Conservation (phyloP, 1,140 invertebrate genomes). For the Calliphora vicina region DNA sequence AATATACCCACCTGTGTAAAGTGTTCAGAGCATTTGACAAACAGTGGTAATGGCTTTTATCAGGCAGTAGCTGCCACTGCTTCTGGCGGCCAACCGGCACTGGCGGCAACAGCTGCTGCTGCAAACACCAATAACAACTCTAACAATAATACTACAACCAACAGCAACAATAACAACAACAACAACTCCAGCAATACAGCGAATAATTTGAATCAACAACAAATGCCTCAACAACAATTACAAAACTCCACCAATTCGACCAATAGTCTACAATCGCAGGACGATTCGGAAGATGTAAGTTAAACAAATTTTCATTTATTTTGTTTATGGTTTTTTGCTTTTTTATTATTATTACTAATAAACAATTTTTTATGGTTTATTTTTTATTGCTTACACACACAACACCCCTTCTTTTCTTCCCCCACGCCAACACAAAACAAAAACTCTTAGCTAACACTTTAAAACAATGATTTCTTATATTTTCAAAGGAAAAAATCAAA, state of each 20-base stretch:
- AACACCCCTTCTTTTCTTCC: no score
- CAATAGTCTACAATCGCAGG: slow-evolving; percentile 61
- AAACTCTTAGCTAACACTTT: no score
- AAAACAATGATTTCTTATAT: no score
- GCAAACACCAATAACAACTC: slow-evolving; percentile 48
- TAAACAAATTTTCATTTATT: not conserved
- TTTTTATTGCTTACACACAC: no score
- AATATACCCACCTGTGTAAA: slow-evolving; percentile 62
- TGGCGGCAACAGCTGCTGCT: slow-evolving; percentile 38
- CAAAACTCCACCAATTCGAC: slow-evolving; percentile 61
- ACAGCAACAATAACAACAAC: slow-evolving; percentile 48
- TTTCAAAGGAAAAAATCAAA: no score
- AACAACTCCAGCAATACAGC: not conserved
- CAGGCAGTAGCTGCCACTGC: slow-evolving; percentile 48
- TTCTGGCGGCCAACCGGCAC: slow-evolving; percentile 32
- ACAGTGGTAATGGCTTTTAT: slow-evolving; percentile 57
- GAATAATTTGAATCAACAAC: slow-evolving; percentile 38
- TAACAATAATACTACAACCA: slow-evolving; percentile 46
- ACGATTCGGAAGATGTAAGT: slow-evolving; percentile 61
- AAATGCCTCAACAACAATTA: slow-evolving; percentile 57
- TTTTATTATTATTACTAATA: not conserved
- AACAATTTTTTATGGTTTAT: no score
- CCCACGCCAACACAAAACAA: no score
- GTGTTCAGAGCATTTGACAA: slow-evolving; percentile 61
- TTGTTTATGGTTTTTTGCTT: not conserved